A percentile compares a stretch with the other conserved stretches of the same genome.
phyloP scores from a whole-genome alignment of 2,797 vertebrate species.

The Muscicapa striata region DNA sequence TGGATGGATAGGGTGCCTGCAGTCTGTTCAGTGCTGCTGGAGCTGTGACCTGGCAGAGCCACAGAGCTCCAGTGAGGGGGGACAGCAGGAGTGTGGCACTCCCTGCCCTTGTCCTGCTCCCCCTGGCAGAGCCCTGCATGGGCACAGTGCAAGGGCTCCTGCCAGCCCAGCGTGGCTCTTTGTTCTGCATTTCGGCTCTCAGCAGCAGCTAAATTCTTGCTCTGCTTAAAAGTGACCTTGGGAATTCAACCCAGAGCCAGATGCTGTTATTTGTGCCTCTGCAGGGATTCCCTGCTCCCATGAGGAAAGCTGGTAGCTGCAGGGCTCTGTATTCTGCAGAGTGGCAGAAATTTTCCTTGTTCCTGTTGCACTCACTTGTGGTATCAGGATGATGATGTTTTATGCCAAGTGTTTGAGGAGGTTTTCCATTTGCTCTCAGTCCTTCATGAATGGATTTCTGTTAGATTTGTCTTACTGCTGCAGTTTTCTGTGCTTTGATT shows the following conservation, averaged over 20 bases:
- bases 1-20: neutral
- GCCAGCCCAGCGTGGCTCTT: accelerated
- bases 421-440: neutral
- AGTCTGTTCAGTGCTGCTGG: neutral
- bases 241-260: neutral
- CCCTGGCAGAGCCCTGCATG: neutral
- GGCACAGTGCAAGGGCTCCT: accelerated
- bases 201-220: neutral
- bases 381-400: neutral
- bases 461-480: neutral
- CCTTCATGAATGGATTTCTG: neutral
- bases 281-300: constrained; percentile 55
- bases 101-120: accelerated
- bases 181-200: neutral
- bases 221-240: constrained; percentile 34
- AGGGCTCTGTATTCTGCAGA: neutral
- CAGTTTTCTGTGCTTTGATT: neutral
- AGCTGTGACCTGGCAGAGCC: neutral
- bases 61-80: neutral
- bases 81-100: neutral
- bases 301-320: neutral
- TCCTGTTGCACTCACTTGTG: neutral
- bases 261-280: constrained; percentile 11
- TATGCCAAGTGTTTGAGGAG: neutral
- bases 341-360: neutral